These are phyloP conservation scores for Drosophila grimshawi DNA, from an alignment of 1,140 invertebrate species.

Conservation along the genomic window DNA sequence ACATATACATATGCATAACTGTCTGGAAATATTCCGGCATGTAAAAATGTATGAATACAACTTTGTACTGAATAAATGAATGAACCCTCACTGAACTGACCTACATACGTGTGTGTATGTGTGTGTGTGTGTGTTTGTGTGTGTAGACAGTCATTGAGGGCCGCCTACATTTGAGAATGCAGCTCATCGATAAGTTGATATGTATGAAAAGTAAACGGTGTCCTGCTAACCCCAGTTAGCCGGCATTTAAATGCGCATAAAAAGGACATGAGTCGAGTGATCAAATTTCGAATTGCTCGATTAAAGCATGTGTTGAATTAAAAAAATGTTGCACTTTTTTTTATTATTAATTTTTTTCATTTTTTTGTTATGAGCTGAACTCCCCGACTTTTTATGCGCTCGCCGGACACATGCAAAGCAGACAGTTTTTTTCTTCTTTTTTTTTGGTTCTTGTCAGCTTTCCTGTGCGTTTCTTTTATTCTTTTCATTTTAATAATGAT, in stretches of 20 bases:
- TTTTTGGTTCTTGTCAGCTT: background rate
- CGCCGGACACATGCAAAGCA: slow-evolving; percentile 20
- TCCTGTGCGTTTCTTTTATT: background rate
- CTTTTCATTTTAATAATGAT: slow-evolving; percentile 72
- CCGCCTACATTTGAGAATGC: background rate
- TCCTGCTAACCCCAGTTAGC: slow-evolving; percentile 64
- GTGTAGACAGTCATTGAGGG: slow-evolving; percentile 12
- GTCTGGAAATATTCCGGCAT: slow-evolving; percentile 53
- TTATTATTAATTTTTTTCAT: slow-evolving; percentile 53
- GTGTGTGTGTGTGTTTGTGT: background rate
- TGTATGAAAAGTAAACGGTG: slow-evolving; percentile 15
- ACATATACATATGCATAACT: slow-evolving; percentile 50
- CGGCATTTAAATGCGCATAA: slow-evolving; percentile 62
- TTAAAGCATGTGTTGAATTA: slow-evolving; percentile 80
- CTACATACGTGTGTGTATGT: slow-evolving; percentile 3
- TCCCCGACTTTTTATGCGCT: slow-evolving; percentile 15
- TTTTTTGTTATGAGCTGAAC: slow-evolving; percentile 57
- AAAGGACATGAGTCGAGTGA: slow-evolving; percentile 47
- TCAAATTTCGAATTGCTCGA: slow-evolving; percentile 69
- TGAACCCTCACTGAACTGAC: slow-evolving; percentile 54
- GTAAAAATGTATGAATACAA: slow-evolving; percentile 42
- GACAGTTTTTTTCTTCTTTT: slow-evolving; percentile 1
- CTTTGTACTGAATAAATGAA: slow-evolving; percentile 39
- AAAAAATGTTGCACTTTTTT: slow-evolving; percentile 77
- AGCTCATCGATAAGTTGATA: slow-evolving; percentile 46